Evolutionary conservation across 2,888 invertebrate species (phyloP), one percentile per base, ranked within the genome.

Genomic region (Caenorhabditis parvicauda): DNA sequence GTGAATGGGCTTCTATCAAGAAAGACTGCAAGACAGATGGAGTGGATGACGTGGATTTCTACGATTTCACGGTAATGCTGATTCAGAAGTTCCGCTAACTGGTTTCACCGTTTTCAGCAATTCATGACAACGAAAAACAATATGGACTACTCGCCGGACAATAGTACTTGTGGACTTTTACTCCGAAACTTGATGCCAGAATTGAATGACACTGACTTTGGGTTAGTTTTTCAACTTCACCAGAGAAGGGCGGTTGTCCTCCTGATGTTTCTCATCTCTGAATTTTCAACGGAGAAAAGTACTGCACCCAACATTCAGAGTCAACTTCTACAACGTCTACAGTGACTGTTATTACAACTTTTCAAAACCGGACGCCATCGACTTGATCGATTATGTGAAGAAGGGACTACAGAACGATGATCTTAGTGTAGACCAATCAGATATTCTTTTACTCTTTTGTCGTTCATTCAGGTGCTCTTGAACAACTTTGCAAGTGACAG

Each of bases 91-190:
- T 12, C 6, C 14, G 14, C 49, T 19, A 32, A 9, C 35, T 32
- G n/a, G 9, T 32, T n/a, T n/a, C n/a, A n/a, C n/a, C 19, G 55
- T 19, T 46, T 51, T n/a, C 43, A 58, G 49, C 47, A 55, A 35
- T 64, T 51, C 42, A 59, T 64, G 58, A 54, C 22, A 17, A 60
- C 54, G 2, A 51, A 22, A 3, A 60, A 62, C 42, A 57, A 59
- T 46, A 68, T 68, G 58, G 68, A 68, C 47, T 68, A 58, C 22
- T 17, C 12, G 1, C 58, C 45, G 7, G 59, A 64, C 24, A 64
- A 59, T 21, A 39, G 44, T 1, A 55, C 59, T 1, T 75, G 75
- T 45, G 74, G 75, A 14, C 50, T 57, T 7, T 29, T 72, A n/a
- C 49, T 72, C 19, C 61, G 58, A 3, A 60, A 59, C 2, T 45